A percentile compares a stretch with the other conserved stretches of the same genome.
phyloP scores from a whole-genome alignment of 2,797 vertebrate species.

The Cynopterus sphinx region DNA sequence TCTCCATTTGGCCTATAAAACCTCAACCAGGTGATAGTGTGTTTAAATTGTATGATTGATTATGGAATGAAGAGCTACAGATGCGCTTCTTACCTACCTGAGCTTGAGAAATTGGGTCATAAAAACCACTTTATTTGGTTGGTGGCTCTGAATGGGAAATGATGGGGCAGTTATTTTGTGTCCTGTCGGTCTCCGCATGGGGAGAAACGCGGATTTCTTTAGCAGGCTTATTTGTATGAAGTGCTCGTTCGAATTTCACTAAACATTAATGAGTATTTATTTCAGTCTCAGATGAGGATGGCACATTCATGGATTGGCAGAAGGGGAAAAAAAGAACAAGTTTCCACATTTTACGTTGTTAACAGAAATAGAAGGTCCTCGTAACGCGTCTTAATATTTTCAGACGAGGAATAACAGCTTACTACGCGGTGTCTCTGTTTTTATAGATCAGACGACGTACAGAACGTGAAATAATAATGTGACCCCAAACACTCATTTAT shows the following conservation, averaged over 20 bases:
- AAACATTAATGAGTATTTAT: conserved; percentile 53
- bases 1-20: background rate
- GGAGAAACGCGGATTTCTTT: conserved; percentile 23
- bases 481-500: conserved; percentile 26
- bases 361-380: conserved; percentile 51
- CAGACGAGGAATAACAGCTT: background rate
- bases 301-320: conserved; percentile 1
- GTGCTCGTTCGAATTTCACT: conserved; percentile 21
- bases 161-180: background rate
- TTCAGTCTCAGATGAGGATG: conserved; percentile 41
- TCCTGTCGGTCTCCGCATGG: conserved; percentile 44
- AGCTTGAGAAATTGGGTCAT: conserved; percentile 51
- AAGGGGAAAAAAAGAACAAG: background rate
- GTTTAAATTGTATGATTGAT: background rate
- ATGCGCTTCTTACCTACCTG: background rate
- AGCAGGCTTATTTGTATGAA: conserved; percentile 47
- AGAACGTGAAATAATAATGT: conserved; percentile 43
- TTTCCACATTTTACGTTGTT: conserved; percentile 56
- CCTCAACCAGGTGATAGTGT: background rate
- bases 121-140: conserved; percentile 42
- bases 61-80: background rate
- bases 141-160: conserved; percentile 31
- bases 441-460: background rate
- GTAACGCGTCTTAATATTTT: conserved; percentile 43
- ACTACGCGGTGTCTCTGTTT: conserved; percentile 21